phyloP scores from a whole-genome alignment of 2,888 invertebrate species.

The Brachypterus glaber region DNA sequence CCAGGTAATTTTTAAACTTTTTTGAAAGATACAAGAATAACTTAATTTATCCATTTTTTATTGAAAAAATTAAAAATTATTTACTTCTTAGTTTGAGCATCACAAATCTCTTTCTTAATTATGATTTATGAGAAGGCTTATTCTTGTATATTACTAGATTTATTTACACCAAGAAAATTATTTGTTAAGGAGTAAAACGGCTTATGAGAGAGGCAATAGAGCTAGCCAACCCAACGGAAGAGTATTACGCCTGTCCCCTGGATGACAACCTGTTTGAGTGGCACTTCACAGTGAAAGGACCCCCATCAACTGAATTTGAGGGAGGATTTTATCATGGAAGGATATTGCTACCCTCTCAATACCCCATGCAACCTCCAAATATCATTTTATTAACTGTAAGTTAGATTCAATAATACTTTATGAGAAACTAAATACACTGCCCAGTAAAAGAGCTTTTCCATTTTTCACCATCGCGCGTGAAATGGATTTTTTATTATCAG shows the following conservation, averaged over 20 bases:
- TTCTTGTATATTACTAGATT: too few species aligned
- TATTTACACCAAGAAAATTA: neutral
- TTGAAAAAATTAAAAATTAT: slow-evolving; percentile 4
- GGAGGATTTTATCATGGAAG: slow-evolving; percentile 88
- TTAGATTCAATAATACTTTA: too few species aligned
- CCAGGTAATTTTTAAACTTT: slow-evolving; percentile 45
- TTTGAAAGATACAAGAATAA: neutral
- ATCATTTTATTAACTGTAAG: slow-evolving; percentile 81
- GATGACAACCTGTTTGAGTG: slow-evolving; percentile 96
- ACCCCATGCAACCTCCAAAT: slow-evolving; percentile 96
- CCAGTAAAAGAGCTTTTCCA: too few species aligned
- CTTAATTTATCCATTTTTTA: slow-evolving; percentile 3
- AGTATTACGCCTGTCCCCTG: slow-evolving; percentile 80
- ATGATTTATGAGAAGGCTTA: too few species aligned
- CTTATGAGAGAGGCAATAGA: slow-evolving; percentile 88
- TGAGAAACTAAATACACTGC: too few species aligned
- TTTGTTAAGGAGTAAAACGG: slow-evolving; percentile 70
- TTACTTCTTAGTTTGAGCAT: slow-evolving; percentile 9
- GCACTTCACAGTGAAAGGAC: slow-evolving; percentile 93
- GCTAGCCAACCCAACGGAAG: slow-evolving; percentile 75
- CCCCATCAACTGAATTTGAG: slow-evolving; percentile 79
- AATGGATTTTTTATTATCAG: too few species aligned
- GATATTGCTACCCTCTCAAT: slow-evolving; percentile 84
- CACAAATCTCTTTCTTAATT: neutral
- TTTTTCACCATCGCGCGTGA: too few species aligned